Base-by-base conservation (phyloP, 2,888 invertebrate species). In the Atethmia centrago region DNA sequence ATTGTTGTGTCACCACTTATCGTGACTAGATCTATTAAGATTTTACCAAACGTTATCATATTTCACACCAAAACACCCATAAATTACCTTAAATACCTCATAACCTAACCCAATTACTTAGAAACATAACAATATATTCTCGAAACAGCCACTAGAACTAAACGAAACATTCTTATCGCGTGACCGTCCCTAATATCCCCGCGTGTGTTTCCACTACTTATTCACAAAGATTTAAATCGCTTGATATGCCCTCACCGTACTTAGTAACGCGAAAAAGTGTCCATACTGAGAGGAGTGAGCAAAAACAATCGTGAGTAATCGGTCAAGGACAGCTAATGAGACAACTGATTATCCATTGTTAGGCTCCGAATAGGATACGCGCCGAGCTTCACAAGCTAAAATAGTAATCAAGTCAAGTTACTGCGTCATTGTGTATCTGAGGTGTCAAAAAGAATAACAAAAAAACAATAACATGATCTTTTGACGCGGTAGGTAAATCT, bases 41-140 rank as follows among this genome's bases (percentile, higher is more conserved):
- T 42, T 62, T n/a, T 14, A 36, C 28, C 16, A 66, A 76, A 70
- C 25, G n/a, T 28, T 67, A n/a, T 63, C 56, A 81, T 74, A 83
- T 53, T 64, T 81, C 65, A 68, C 61, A 53, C 31, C 16, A 31
- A 74, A 65, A 56, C 25, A 19, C 67, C 68, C 51, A 64, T 80
- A 21, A 59, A 61, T 71, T 64, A 36, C 21, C n/a, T 45, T 56
- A 36, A 61, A 69, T 65, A 59, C n/a, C 68, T 73, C 79, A 83
- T 79, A 80, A 80, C 56, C 51, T 42, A 47, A 47, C 66, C 63
- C 80, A 82, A 80, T 82, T 82, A 82, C 80, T 83, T 66, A 69
- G 7, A 28, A 47, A 69, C 64, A 74, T 71, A 64, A 77, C 82
- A 71, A 71, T 82, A 74, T 56, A 77, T 82, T 58, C 36, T 53